Conservation (phyloP, 2,888 invertebrate genomes). For the Ormyrus pomaceus region DNA sequence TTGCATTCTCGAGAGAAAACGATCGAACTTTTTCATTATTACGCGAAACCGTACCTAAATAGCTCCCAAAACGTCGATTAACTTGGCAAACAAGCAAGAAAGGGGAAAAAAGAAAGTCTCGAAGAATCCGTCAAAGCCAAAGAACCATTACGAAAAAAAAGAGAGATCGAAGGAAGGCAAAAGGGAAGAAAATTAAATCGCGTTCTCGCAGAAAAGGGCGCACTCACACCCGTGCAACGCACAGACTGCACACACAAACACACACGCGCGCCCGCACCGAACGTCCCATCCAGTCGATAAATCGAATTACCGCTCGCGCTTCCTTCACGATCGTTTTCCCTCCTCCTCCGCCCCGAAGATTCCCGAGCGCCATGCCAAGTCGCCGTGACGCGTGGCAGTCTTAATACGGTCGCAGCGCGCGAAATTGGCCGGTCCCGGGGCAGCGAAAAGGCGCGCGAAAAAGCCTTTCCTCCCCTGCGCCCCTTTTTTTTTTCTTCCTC, state of each 20-base stretch:
- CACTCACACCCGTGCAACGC: too few species aligned
- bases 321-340: slow-evolving; percentile 35
- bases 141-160: not conserved
- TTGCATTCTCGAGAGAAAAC: too few species aligned
- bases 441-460: slow-evolving; percentile 41
- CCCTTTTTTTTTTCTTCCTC: slow-evolving; percentile 1
- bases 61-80: too few species aligned
- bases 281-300: slow-evolving; percentile 49
- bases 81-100: not conserved
- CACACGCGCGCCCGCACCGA: not conserved
- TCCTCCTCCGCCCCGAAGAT: slow-evolving; percentile 1
- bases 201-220: not conserved
- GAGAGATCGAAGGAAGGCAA: not conserved
- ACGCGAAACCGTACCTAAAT: too few species aligned
- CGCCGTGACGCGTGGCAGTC: not conserved
- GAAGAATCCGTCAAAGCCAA: not conserved
- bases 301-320: slow-evolving; percentile 58
- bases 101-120: too few species aligned
- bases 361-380: slow-evolving; percentile 36
- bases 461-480: slow-evolving; percentile 5
- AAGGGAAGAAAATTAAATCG: slow-evolving; percentile 36
- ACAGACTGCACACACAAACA: too few species aligned
- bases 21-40: too few species aligned
- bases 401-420: slow-evolving; percentile 46
- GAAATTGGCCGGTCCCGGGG: slow-evolving; percentile 42